Evolutionary conservation across 2,797 vertebrate species (phyloP), one percentile per base, ranked within the genome.

Genomic region (Enteromius anoplus): DNA sequence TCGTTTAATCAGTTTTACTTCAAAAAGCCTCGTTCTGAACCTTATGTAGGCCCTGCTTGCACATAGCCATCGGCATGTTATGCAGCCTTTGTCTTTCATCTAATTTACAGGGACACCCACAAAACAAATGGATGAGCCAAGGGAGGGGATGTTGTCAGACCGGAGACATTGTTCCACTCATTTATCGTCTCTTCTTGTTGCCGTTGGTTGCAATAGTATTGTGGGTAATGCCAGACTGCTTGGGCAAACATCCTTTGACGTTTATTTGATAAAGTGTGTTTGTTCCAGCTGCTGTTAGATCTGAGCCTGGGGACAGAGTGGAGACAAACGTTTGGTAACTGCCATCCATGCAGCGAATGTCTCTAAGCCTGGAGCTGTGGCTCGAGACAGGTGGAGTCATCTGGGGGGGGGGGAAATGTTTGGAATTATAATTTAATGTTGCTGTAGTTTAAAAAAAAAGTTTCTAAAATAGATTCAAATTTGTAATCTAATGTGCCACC

Each of bases 251-350:
- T 53, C 21, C 45, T 79, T 78, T 88, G 84, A 86, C 86, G 65
- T 88, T 88, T 85, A 83, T 89, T 86, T 88, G 84, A 87, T 85
- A 71, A 60, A 80, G 71, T 49, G 45, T 87, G 86, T 76, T 60
- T 78, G 55, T 87, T 81, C 71, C 81, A 71, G 76, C 79, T 69
- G 75, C 66, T 58, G 17, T 79, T 47, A 53, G 69, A 87, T 78
- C 62, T 53, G 51, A 81, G 85, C 82, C 79, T 10, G 3, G 71
- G 85, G 85, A 70, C 42, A 78, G 65, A 29, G 42, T 62, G 9
- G 64, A 85, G 55, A 88, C 26, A 68, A 62, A 78, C 60, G 64
- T 88, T 86, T 66, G 83, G 65, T 73, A 86, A 70, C 47, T 72
- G 81, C 45, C 81, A 73, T 84, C 76, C 77, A 72, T 72, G 84